Conservation (phyloP, 2,797 vertebrate genomes). For the Megalops cyprinoides region DNA sequence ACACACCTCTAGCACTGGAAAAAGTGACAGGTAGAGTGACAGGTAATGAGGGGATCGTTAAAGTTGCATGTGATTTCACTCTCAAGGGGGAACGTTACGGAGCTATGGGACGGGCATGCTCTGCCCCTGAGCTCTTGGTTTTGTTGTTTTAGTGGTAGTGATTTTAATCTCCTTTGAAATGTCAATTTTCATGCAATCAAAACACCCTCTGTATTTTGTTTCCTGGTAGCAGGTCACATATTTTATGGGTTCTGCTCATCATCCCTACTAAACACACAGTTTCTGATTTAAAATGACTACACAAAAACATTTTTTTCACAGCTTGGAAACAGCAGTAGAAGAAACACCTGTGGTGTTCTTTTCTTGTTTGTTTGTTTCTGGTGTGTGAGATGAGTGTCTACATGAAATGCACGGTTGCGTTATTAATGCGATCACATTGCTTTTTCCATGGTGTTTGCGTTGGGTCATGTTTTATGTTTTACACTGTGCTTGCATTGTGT, state of each 20-base stretch:
- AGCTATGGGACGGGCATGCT: background rate
- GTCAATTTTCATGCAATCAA: constrained; percentile 50
- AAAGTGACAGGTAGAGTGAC: constrained; percentile 17
- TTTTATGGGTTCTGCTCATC: constrained; percentile 40
- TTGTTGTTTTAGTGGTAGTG: constrained; percentile 48
- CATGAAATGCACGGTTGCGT: background rate
- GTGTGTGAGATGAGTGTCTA: background rate
- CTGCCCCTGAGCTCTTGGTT: background rate
- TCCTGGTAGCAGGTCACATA: constrained; percentile 41
- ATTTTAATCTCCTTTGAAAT: constrained; percentile 52
- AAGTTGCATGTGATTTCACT: background rate
- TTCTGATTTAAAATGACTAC: background rate
- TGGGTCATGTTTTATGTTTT: background rate
- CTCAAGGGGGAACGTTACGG: too few relatives aligned
- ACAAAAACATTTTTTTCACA: background rate
- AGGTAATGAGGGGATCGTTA: constrained; percentile 1
- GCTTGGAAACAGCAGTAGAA: background rate
- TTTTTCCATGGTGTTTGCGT: background rate
- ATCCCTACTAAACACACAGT: constrained; percentile 25
- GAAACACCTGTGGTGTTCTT: background rate
- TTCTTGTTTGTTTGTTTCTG: background rate
- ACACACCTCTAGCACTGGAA: constrained; percentile 33
- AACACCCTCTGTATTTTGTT: constrained; percentile 53
- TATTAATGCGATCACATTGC: background rate
- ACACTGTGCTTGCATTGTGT: background rate